Evolutionary conservation across 2,888 invertebrate species (phyloP).

Genomic region (Ryuthela nishihirai): DNA sequence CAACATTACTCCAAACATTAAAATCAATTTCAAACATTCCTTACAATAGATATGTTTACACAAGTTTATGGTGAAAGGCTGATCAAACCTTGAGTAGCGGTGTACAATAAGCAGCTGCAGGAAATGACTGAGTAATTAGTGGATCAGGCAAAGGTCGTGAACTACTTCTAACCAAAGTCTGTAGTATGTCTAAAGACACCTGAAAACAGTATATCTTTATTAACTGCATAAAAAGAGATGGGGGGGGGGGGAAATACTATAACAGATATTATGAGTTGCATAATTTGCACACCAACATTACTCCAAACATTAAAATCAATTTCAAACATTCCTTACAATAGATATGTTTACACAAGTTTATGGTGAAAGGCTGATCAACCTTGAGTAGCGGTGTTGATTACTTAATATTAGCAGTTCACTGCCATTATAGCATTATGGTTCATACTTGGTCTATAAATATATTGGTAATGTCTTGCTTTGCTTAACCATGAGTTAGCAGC

Average conservation of each 20-base stretch:
- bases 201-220: constrained; percentile 45
- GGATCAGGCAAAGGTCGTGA: constrained; percentile 58
- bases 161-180: constrained; percentile 62
- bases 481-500: too few relatives aligned
- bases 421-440: constrained; percentile 43
- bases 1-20: too few relatives aligned
- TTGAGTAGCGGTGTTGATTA: constrained; percentile 53
- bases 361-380: not conserved
- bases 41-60: not conserved
- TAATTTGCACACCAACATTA: too few relatives aligned
- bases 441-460: too few relatives aligned
- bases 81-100: not conserved
- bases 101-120: constrained; percentile 62
- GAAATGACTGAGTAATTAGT: constrained; percentile 63
- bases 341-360: not conserved
- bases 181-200: constrained; percentile 63
- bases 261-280: not conserved
- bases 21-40: not conserved
- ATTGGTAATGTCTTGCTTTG: too few relatives aligned
- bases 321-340: not conserved
- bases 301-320: not conserved
- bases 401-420: constrained; percentile 63
- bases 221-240: not conserved
- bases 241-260: not conserved
- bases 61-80: not conserved